phyloP scores from a whole-genome alignment of 2,888 invertebrate species.

The Leptogaster cylindrica region DNA sequence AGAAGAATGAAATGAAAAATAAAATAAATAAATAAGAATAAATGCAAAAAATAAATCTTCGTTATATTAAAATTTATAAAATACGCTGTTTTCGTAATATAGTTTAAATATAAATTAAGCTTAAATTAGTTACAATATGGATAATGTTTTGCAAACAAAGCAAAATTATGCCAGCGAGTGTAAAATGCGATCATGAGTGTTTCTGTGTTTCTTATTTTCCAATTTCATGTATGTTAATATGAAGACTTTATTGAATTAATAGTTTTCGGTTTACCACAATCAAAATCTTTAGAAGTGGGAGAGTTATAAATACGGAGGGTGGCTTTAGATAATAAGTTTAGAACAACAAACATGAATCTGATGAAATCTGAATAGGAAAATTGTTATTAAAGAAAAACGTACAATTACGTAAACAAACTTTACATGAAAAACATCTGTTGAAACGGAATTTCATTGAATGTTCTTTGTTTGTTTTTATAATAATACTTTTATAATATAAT shows the following conservation, averaged over 20 bases:
- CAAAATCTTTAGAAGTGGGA: not conserved
- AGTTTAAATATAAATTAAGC: conserved; percentile 27
- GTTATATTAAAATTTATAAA: conserved; percentile 18
- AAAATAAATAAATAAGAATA: conserved; percentile 49
- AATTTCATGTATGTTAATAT: conserved; percentile 1
- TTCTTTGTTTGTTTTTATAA: too few relatives aligned
- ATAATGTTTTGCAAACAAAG: conserved; percentile 14
- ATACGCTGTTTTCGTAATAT: conserved; percentile 6
- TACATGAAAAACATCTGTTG: too few relatives aligned
- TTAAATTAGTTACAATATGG: conserved; percentile 17
- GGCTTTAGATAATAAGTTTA: too few relatives aligned
- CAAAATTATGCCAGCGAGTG: conserved; percentile 17
- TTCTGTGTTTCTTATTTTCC: not conserved
- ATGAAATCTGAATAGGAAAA: too few relatives aligned
- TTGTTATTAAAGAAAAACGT: too few relatives aligned
- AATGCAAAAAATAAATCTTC: conserved; percentile 45
- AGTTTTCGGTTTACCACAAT: conserved; percentile 2
- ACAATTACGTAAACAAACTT: too few relatives aligned
- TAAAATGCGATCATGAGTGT: not conserved
- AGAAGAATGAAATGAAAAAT: conserved; percentile 51
- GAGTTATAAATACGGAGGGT: too few relatives aligned
- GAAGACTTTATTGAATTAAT: not conserved
- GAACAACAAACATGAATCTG: too few relatives aligned
- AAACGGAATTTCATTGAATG: too few relatives aligned
- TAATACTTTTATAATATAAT: too few relatives aligned